Conservation (phyloP, 2,113 vertebrate genomes). For the Epinephelus lanceolatus region DNA sequence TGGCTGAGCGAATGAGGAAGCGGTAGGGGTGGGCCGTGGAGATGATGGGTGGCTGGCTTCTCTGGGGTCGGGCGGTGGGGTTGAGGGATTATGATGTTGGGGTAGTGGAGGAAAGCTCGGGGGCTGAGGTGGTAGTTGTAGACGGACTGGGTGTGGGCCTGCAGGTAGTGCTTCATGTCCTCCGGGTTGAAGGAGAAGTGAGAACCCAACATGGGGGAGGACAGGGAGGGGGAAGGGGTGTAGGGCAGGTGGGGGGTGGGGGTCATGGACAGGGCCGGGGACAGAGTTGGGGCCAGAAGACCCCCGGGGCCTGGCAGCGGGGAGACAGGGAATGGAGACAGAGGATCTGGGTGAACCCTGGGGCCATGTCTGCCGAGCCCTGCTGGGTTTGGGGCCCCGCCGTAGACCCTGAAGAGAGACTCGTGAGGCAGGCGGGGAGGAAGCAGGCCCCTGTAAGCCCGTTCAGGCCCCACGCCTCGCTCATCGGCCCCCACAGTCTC, state of each 20-base stretch:
- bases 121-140: conserved; percentile 98
- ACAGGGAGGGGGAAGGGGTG: conserved; percentile 91
- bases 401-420: conserved; percentile 88
- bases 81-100: conserved; percentile 91
- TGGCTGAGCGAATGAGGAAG: conserved; percentile 73
- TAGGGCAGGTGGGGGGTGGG: conserved; percentile 90
- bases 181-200: conserved; percentile 95
- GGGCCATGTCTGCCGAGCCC: conserved; percentile 79
- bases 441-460: conserved; percentile 86
- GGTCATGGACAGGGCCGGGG: conserved; percentile 91
- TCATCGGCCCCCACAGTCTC: conserved; percentile 86
- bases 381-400: conserved; percentile 69
- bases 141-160: conserved; percentile 93
- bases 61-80: conserved; percentile 87
- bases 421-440: conserved; percentile 88
- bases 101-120: conserved; percentile 93
- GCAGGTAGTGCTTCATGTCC: conserved; percentile 96
- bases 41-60: conserved; percentile 72
- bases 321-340: conserved; percentile 91
- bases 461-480: conserved; percentile 69
- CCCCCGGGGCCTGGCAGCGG: conserved; percentile 88
- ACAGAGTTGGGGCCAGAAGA: conserved; percentile 87
- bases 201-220: conserved; percentile 91
- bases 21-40: conserved; percentile 73
- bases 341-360: conserved; percentile 88